Percentiles rank a stretch among this genome's conserved stretches.
These are phyloP conservation scores for Coptotermes formosanus DNA, from an alignment of 1,140 invertebrate species.

Conservation along the genomic window DNA sequence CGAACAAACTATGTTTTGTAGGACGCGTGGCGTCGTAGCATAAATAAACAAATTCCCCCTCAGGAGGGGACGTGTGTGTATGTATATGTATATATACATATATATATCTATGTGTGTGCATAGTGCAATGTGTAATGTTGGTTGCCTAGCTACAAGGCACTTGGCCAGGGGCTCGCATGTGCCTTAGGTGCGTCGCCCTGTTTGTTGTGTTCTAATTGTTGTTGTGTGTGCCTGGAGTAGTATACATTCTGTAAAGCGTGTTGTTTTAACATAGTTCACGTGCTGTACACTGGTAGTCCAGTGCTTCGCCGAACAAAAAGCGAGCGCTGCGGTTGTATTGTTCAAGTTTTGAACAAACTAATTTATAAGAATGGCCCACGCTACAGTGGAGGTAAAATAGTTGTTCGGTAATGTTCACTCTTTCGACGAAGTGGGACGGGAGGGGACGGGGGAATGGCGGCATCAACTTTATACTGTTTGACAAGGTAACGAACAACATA, in stretches of 20 bases:
- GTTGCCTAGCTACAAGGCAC: slow-evolving; percentile 7
- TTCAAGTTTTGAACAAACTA: not conserved
- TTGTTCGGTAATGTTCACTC: too few relatives aligned
- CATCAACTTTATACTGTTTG: too few relatives aligned
- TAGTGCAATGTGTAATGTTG: not conserved
- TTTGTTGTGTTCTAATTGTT: slow-evolving; percentile 17
- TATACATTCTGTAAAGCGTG: slow-evolving; percentile 1
- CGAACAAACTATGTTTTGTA: not conserved
- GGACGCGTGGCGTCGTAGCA: slow-evolving; percentile 1
- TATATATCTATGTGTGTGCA: not conserved
- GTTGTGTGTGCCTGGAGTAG: not conserved
- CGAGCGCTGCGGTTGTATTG: not conserved
- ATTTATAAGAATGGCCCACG: not conserved
- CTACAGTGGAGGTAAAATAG: not conserved
- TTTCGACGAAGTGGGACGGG: too few relatives aligned
- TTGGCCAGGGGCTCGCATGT: not conserved
- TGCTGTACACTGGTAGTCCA: not conserved
- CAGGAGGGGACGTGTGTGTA: not conserved
- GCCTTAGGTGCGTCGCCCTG: not conserved
- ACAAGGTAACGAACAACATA: too few relatives aligned
- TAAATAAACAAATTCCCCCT: slow-evolving; percentile 11
- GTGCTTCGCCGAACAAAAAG: not conserved
- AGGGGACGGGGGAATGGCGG: too few relatives aligned
- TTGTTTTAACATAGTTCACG: slow-evolving; percentile 17
- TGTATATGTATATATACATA: not conserved